Percentiles rank a stretch among this genome's conserved stretches.
Conservation (phyloP, 2,113 vertebrate species). For the Tringa solitaria region DNA sequence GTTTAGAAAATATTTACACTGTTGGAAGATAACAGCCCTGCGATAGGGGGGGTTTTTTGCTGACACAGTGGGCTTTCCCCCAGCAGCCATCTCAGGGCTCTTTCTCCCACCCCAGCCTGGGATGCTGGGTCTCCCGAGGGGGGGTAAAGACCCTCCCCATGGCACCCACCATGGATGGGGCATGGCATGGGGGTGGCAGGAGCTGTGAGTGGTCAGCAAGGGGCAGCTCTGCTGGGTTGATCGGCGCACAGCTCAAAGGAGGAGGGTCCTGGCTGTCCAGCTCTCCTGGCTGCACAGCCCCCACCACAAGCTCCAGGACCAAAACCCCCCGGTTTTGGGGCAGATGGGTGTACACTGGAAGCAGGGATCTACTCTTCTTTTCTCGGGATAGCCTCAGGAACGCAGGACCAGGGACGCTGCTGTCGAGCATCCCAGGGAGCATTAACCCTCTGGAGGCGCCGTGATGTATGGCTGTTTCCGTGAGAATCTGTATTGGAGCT, state of each 20-base stretch:
- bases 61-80: neutral
- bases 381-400: neutral
- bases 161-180: neutral
- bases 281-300: neutral
- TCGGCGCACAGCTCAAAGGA: neutral
- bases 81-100: neutral
- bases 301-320: neutral
- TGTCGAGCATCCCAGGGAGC: neutral
- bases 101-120: neutral
- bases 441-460: neutral
- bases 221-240: neutral
- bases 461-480: rapidly evolving
- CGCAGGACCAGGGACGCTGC: rapidly evolving
- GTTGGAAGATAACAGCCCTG: neutral
- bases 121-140: neutral
- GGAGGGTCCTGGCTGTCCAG: neutral
- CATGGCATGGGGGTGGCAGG: neutral
- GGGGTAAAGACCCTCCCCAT: neutral
- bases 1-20: conserved; percentile 1
- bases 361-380: neutral
- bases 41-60: neutral
- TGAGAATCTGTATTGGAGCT: neutral
- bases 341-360: neutral
- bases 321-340: neutral
- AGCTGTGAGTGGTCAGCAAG: neutral